Conservation (phyloP, 2,113 vertebrate genomes). For the Apteryx mantelli region DNA sequence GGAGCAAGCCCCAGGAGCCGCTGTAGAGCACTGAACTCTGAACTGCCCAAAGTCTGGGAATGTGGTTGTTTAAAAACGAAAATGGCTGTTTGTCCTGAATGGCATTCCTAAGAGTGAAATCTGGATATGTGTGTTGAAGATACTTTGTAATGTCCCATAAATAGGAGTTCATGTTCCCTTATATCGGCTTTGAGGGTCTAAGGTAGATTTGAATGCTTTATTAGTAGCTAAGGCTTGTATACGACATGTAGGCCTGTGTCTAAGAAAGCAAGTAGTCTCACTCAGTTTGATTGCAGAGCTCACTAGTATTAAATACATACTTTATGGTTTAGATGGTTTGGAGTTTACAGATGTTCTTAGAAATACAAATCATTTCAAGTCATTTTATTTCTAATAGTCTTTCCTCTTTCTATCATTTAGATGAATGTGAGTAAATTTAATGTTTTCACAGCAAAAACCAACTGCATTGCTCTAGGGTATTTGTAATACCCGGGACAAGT, state of each 20-base stretch:
- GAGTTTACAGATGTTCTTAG: background rate
- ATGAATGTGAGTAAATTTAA: background rate
- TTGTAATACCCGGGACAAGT: background rate
- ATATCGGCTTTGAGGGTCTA: background rate
- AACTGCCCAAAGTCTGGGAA: background rate
- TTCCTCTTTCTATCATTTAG: background rate
- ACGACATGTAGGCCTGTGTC: background rate
- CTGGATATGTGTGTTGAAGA: fast-evolving
- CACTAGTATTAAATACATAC: background rate
- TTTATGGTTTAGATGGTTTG: background rate
- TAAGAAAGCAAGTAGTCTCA: background rate
- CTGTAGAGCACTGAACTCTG: background rate
- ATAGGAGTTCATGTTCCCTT: background rate
- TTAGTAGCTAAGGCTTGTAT: background rate
- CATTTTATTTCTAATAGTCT: background rate
- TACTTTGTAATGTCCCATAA: background rate
- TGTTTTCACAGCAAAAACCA: background rate
- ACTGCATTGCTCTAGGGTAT: background rate
- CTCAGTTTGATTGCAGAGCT: background rate
- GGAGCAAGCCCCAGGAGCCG: background rate
- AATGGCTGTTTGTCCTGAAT: background rate
- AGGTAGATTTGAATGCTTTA: background rate
- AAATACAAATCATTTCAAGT: background rate
- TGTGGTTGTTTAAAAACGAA: background rate
- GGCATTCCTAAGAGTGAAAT: background rate